Base-by-base conservation (phyloP, 2,888 invertebrate genomes). In the Callosobruchus maculatus region DNA sequence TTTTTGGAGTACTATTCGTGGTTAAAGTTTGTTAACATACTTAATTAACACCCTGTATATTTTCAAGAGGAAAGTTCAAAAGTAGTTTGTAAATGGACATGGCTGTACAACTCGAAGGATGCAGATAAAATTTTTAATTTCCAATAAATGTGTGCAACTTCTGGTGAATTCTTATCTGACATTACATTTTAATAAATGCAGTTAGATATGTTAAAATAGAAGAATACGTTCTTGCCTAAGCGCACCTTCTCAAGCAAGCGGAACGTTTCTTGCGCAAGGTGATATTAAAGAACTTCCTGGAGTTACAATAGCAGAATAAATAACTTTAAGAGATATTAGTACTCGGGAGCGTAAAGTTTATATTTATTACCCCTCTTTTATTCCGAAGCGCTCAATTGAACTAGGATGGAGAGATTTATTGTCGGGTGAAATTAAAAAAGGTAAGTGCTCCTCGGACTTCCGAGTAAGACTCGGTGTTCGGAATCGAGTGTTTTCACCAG, bases 251-350 rank as follows among this genome's bases (percentile, higher is more conserved):
- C 49, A 18, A 49, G 49, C 49, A 18, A 49, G 49, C 49, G 49
- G 1, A 49, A 49, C 4, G 49, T 49, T 49, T 68, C 68, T 68
- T 68, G 9, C 22, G 68, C 3, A 68, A 68, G 68, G 21, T 68
- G 68, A 68, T 68, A 68, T 68, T 68, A 22, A 68, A 21, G 21
- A 68, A 68, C 21, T 68, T 68, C 18, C 68, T 2, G 21, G 22
- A 68, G 68, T 7, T 68, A 68, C 21, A 68, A 68, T 68, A 68
- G 68, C 21, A 68, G 68, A 68, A 68, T 68, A 68, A 68, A 68
- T 68, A 68, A 68, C 68, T 68, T 22, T 68, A 21, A 68, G 22
- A 22, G 68, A 68, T 68, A 68, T 68, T 68, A 68, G 68, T 68
- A 68, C 68, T 68, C 22, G 21, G 21, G 68, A 68, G 20, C 22